Percentiles rank a stretch among this genome's conserved stretches.
phyloP scores from a whole-genome alignment of 2,797 vertebrate genomes.

The Etheostoma nigrum region DNA sequence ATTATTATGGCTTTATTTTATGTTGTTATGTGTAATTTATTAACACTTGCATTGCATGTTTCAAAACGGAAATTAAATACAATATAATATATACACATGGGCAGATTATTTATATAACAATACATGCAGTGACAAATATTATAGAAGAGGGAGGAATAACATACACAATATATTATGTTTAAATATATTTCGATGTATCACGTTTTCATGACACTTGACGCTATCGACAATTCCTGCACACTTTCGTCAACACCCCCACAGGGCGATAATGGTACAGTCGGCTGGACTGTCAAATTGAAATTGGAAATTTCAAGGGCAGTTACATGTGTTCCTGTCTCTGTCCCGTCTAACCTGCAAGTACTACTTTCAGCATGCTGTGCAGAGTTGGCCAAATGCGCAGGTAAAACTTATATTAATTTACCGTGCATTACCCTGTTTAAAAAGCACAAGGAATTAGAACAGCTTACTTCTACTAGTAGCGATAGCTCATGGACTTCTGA shows the following conservation, averaged over 20 bases:
- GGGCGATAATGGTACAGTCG: conserved; percentile 72
- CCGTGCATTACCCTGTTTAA: background rate
- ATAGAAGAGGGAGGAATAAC: background rate
- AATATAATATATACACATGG: background rate
- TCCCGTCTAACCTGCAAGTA: background rate
- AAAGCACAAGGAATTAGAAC: background rate
- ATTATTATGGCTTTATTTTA: fast-evolving
- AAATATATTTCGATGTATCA: background rate
- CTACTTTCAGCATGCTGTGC: conserved; percentile 77
- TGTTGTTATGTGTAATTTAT: background rate
- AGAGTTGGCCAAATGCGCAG: conserved; percentile 82
- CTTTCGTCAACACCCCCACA: conserved; percentile 9
- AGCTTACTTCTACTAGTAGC: background rate
- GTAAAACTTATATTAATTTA: conserved; percentile 68
- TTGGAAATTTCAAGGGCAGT: conserved; percentile 83
- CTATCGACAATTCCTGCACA: fast-evolving
- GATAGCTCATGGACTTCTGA: conserved; percentile 44
- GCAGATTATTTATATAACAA: background rate
- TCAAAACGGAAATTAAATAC: background rate
- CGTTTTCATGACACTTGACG: background rate
- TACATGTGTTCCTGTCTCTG: background rate
- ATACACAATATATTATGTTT: background rate
- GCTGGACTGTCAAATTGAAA: conserved; percentile 67
- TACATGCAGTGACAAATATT: background rate
- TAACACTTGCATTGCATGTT: fast-evolving